Evolutionary conservation across 2,113 vertebrate species (phyloP).

Genomic region (Uropsilus gracilis): DNA sequence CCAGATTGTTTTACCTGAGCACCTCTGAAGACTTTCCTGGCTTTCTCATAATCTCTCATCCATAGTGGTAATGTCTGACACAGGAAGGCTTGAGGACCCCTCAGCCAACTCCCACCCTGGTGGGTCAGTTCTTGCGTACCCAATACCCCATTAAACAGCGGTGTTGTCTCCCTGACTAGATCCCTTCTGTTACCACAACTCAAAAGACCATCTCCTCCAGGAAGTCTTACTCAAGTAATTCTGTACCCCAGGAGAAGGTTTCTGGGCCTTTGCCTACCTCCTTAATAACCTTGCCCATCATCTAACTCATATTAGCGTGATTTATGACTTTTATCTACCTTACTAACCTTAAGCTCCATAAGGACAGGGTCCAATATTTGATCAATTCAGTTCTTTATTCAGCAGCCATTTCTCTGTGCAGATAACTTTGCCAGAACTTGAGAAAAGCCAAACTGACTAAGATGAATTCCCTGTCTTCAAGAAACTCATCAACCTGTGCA

Average conservation of each 20-base stretch:
- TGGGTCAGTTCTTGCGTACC: not conserved
- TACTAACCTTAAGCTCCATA: conserved; percentile 1
- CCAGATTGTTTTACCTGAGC: not conserved
- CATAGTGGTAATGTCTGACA: not conserved
- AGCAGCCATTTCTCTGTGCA: conserved; percentile 13
- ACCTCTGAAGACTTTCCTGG: not conserved
- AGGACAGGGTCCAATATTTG: conserved; percentile 62
- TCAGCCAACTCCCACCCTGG: not conserved
- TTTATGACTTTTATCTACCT: conserved; percentile 73
- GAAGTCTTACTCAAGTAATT: conserved; percentile 24
- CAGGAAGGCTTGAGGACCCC: not conserved
- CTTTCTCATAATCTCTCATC: not conserved
- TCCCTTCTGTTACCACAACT: conserved; percentile 7
- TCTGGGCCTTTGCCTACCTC: not conserved
- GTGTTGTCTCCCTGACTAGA: not conserved
- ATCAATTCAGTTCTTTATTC: conserved; percentile 53
- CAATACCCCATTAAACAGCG: not conserved
- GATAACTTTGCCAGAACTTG: not conserved
- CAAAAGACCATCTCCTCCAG: not conserved
- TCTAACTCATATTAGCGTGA: conserved; percentile 48
- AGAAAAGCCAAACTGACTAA: conserved; percentile 22
- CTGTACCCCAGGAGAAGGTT: not conserved
- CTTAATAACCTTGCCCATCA: conserved; percentile 6
- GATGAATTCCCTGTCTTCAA: not conserved
- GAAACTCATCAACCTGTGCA: not conserved